phyloP scores from a whole-genome alignment of 2,888 invertebrate species.

The Diplolepis rosae region DNA sequence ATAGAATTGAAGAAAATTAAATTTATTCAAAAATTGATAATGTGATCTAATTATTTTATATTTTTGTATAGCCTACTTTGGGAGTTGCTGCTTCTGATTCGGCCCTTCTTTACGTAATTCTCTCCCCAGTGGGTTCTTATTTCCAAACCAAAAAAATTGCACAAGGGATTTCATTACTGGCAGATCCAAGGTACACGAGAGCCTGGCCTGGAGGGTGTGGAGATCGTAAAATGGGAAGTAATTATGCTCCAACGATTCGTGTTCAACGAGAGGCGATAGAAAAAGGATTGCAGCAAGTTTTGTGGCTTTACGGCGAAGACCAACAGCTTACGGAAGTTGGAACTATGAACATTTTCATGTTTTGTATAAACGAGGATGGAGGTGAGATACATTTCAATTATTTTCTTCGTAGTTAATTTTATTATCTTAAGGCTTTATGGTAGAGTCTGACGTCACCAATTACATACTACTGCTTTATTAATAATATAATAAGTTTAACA shows the following conservation, averaged over 20 bases:
- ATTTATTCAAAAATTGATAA: background rate
- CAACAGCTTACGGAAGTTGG: slow-evolving; percentile 97
- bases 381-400: slow-evolving; percentile 76
- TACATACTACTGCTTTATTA: too few relatives aligned
- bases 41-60: slow-evolving; percentile 33
- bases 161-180: slow-evolving; percentile 88
- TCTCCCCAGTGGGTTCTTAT: slow-evolving; percentile 95
- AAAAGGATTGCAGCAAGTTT: slow-evolving; percentile 91
- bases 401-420: background rate
- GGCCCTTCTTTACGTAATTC: slow-evolving; percentile 93
- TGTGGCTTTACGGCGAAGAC: slow-evolving; percentile 97
- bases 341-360: slow-evolving; percentile 97
- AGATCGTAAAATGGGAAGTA: slow-evolving; percentile 95
- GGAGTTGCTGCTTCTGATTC: slow-evolving; percentile 91
- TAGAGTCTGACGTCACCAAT: too few relatives aligned
- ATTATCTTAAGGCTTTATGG: too few relatives aligned
- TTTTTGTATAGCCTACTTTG: slow-evolving; percentile 84
- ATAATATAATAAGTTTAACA: too few relatives aligned
- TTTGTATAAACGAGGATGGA: slow-evolving; percentile 90
- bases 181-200: slow-evolving; percentile 90
- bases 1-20: too few relatives aligned
- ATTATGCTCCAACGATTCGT: slow-evolving; percentile 91
- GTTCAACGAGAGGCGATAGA: slow-evolving; percentile 85
- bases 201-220: slow-evolving; percentile 97
- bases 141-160: slow-evolving; percentile 81